Evolutionary conservation across 2,797 vertebrate genomes (phyloP).

Genomic region (Phalanger gymnotis): DNA sequence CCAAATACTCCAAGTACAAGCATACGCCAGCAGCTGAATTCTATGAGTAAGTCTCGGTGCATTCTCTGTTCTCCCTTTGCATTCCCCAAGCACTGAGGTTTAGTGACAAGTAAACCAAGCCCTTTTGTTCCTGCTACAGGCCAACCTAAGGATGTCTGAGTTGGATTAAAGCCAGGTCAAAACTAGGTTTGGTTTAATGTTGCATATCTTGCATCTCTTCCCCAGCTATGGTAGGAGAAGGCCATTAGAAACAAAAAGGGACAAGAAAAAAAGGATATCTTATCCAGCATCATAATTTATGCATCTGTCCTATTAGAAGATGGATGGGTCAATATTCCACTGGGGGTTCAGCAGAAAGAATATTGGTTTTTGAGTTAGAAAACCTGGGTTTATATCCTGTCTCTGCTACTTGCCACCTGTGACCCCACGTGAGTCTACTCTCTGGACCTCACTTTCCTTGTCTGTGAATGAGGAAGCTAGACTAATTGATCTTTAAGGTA

Average conservation of each 20-base stretch:
- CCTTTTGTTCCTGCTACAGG: conserved; percentile 8
- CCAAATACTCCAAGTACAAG: conserved; percentile 95
- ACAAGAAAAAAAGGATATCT: neutral
- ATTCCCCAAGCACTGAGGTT: neutral
- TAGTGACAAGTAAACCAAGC: neutral
- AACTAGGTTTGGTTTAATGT: neutral
- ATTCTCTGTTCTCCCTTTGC: conserved; percentile 14
- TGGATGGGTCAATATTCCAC: neutral
- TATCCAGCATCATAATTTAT: neutral
- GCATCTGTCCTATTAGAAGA: neutral
- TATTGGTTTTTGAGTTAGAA: neutral
- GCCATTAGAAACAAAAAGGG: neutral
- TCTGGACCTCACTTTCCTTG: neutral
- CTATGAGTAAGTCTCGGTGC: conserved; percentile 93
- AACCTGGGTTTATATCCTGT: neutral
- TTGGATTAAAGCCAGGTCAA: neutral
- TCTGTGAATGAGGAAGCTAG: neutral
- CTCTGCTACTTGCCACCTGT: neutral
- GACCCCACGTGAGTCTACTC: neutral
- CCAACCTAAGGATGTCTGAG: neutral
- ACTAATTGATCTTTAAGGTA: neutral
- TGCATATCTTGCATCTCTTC: neutral
- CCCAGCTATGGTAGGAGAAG: neutral
- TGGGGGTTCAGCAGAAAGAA: neutral
- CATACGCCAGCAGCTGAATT: conserved; percentile 96